phyloP scores from a whole-genome alignment of 2,797 vertebrate species.

The Zenarchopterus dispar region DNA sequence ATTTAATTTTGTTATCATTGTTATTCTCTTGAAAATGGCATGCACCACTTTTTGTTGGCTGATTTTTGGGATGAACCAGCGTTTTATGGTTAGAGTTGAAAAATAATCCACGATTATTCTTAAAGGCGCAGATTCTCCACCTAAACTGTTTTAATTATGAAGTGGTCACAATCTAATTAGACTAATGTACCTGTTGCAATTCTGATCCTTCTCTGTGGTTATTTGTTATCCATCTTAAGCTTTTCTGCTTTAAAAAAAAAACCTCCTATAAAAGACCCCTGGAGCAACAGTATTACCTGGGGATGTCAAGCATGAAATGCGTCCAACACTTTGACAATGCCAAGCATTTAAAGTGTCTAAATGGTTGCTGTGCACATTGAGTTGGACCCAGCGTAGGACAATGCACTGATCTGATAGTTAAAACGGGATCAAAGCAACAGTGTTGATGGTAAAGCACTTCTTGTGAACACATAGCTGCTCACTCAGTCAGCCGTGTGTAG shows the following conservation, averaged over 20 bases:
- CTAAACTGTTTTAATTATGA: constrained; percentile 2
- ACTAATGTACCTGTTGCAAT: constrained; percentile 47
- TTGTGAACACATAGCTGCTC: not conserved
- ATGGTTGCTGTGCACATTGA: constrained; percentile 36
- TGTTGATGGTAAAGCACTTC: constrained; percentile 51
- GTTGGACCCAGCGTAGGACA: constrained; percentile 50
- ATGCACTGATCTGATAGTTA: constrained; percentile 65
- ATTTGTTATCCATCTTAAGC: constrained; percentile 14
- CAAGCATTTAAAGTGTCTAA: constrained; percentile 83
- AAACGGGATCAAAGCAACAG: constrained; percentile 48
- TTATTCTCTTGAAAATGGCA: constrained; percentile 74
- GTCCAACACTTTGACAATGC: constrained; percentile 80
- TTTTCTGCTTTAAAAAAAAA: not conserved
- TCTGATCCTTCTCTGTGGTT: constrained; percentile 10
- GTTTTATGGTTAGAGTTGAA: constrained; percentile 8
- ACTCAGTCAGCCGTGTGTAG: constrained; percentile 5
- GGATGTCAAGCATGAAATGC: constrained; percentile 78
- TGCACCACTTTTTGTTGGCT: constrained; percentile 73
- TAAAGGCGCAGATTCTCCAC: constrained; percentile 1
- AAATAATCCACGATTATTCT: constrained; percentile 20
- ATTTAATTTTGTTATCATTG: constrained; percentile 57
- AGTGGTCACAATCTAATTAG: constrained; percentile 37
- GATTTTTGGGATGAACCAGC: constrained; percentile 35
- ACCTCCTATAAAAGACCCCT: constrained; percentile 15
- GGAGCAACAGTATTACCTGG: constrained; percentile 1